These are phyloP conservation scores for Epinephelus malabaricus DNA, from an alignment of 2,797 vertebrate species.

Conservation along the genomic window DNA sequence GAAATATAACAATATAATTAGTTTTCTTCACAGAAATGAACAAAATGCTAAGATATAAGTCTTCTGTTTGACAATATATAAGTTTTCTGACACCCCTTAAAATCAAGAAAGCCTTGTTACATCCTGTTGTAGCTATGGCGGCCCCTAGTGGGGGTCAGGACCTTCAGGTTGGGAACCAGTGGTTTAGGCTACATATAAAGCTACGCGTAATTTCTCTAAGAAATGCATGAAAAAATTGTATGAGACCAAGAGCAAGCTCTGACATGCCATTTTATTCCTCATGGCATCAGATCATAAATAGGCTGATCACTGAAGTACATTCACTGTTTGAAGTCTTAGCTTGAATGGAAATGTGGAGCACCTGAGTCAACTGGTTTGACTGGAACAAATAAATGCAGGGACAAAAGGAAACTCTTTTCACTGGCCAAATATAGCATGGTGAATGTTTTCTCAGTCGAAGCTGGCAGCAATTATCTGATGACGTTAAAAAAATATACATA, in stretches of 20 bases:
- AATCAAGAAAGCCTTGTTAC: too few relatives aligned
- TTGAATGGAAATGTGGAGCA: constrained; percentile 69
- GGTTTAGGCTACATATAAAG: constrained; percentile 24
- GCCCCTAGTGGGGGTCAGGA: too few relatives aligned
- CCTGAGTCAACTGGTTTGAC: constrained; percentile 78
- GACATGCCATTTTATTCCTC: constrained; percentile 20
- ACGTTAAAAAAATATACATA: constrained; percentile 38
- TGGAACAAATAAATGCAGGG: constrained; percentile 49
- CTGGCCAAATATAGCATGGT: constrained; percentile 45
- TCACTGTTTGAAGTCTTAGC: constrained; percentile 59
- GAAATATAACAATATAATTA: too few relatives aligned
- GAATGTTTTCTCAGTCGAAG: constrained; percentile 37
- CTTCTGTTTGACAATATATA: too few relatives aligned
- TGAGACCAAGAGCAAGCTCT: constrained; percentile 22
- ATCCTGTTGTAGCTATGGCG: too few relatives aligned
- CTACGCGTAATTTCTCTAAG: constrained; percentile 29
- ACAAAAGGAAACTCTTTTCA: constrained; percentile 35
- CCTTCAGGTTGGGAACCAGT: too few relatives aligned
- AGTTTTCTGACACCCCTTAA: too few relatives aligned
- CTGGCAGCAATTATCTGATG: constrained; percentile 43
- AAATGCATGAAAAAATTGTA: constrained; percentile 44
- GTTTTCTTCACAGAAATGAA: too few relatives aligned
- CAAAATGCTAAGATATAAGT: too few relatives aligned
- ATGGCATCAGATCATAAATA: constrained; percentile 39
- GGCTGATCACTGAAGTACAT: constrained; percentile 58